phyloP scores from a whole-genome alignment of 2,888 invertebrate species.

The Catocala sponsa region DNA sequence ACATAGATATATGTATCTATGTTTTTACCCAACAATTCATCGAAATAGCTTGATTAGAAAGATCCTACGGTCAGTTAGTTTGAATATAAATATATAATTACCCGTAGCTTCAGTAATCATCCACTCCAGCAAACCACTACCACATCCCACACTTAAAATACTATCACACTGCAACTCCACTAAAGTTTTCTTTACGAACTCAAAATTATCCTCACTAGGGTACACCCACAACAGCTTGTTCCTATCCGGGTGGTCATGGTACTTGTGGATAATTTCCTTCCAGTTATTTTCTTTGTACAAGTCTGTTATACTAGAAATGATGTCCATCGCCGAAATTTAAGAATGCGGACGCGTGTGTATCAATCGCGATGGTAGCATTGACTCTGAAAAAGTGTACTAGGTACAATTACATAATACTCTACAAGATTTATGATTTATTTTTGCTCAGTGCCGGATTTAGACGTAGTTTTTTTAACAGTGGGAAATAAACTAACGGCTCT shows the following conservation, averaged over 20 bases:
- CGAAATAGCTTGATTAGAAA: too few species aligned
- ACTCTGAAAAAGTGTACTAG: slow-evolving; percentile 48
- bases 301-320: slow-evolving; percentile 71
- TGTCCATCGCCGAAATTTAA: slow-evolving; percentile 65
- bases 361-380: slow-evolving; percentile 50
- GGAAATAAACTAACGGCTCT: too few species aligned
- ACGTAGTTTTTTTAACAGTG: background rate
- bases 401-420: slow-evolving; percentile 50
- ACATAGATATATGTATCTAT: too few species aligned
- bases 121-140: slow-evolving; percentile 95
- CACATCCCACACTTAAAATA: slow-evolving; percentile 93
- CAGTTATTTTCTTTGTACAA: slow-evolving; percentile 81
- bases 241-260: slow-evolving; percentile 83
- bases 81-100: slow-evolving; percentile 55
- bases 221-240: slow-evolving; percentile 92
- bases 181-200: slow-evolving; percentile 85
- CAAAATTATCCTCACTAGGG: slow-evolving; percentile 90
- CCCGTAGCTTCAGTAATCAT: slow-evolving; percentile 90
- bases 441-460: slow-evolving; percentile 53
- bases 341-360: slow-evolving; percentile 23
- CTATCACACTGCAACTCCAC: slow-evolving; percentile 74
- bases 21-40: too few species aligned
- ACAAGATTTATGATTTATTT: slow-evolving; percentile 57
- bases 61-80: too few species aligned
- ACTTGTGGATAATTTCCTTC: slow-evolving; percentile 77